A percentile compares a stretch with the other conserved stretches of the same genome.
Evolutionary conservation across 1,140 invertebrate species (phyloP).

Genomic region (Spodoptera frugiperda): DNA sequence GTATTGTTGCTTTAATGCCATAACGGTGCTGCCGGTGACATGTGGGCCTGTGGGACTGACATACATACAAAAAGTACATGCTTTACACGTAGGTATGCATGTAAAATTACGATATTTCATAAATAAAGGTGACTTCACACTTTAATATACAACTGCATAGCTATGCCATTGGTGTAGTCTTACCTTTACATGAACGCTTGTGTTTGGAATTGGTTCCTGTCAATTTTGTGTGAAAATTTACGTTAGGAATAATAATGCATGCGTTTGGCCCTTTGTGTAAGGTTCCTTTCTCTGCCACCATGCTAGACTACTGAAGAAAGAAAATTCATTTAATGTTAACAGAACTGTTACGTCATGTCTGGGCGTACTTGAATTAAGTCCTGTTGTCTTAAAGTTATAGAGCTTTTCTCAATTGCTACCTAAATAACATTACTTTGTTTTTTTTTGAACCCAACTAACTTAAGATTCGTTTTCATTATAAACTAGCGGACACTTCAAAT

Average conservation of each 20-base stretch:
- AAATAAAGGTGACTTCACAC: background rate
- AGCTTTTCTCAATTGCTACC: background rate
- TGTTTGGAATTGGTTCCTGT: too few species aligned
- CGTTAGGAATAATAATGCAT: too few species aligned
- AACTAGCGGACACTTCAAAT: too few species aligned
- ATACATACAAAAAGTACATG: constrained; percentile 29
- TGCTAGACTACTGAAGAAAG: too few species aligned
- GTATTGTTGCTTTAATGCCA: constrained; percentile 50
- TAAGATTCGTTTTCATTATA: background rate
- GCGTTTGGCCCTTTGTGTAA: too few species aligned
- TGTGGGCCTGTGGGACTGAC: constrained; percentile 37
- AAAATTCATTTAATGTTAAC: too few species aligned
- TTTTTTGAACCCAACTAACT: background rate
- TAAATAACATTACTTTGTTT: background rate
- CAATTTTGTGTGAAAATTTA: too few species aligned
- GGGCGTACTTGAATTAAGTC: too few species aligned
- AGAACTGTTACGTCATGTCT: too few species aligned
- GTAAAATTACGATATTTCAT: background rate
- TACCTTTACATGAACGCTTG: too few species aligned
- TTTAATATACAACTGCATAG: background rate
- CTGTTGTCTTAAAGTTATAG: too few species aligned
- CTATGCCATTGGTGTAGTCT: background rate
- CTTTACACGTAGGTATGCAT: background rate
- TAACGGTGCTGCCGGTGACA: constrained; percentile 48
- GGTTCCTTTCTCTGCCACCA: too few species aligned